phyloP scores from a whole-genome alignment of 1,140 invertebrate species.

The Diprion similis region DNA sequence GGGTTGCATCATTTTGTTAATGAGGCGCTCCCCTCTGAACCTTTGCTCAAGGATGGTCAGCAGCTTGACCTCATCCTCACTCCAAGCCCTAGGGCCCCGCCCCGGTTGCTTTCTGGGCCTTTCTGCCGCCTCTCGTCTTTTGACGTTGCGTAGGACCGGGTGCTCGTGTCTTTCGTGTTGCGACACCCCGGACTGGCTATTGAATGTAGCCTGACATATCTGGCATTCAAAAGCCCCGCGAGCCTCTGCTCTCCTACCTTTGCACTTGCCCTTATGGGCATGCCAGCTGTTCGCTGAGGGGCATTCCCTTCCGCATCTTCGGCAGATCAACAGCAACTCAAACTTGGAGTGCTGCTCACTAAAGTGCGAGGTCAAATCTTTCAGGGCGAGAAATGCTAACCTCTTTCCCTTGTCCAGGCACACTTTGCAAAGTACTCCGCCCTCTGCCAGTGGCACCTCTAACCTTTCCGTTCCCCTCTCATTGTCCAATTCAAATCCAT shows the following conservation, averaged over 20 bases:
- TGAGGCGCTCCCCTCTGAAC: not conserved
- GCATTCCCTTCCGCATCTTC: not conserved
- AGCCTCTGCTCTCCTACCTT: not conserved
- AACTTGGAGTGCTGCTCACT: not conserved
- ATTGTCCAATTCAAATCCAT: not conserved
- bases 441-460: not conserved
- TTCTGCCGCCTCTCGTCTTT: conserved; percentile 17
- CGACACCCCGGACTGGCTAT: conserved; percentile 8
- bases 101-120: not conserved
- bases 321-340: not conserved
- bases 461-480: not conserved
- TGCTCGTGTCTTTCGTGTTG: conserved; percentile 23
- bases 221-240: not conserved
- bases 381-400: not conserved
- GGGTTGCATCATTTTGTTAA: not conserved
- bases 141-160: conserved; percentile 21
- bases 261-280: not conserved
- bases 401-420: not conserved
- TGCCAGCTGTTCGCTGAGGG: not conserved
- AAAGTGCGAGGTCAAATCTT: not conserved
- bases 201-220: conserved; percentile 3
- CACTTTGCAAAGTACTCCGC: not conserved
- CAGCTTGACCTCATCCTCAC: not conserved
- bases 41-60: not conserved
- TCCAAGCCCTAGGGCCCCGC: not conserved